These are phyloP conservation scores for Gasteruption jaculator DNA, from an alignment of 2,888 invertebrate species.

Conservation along the genomic window DNA sequence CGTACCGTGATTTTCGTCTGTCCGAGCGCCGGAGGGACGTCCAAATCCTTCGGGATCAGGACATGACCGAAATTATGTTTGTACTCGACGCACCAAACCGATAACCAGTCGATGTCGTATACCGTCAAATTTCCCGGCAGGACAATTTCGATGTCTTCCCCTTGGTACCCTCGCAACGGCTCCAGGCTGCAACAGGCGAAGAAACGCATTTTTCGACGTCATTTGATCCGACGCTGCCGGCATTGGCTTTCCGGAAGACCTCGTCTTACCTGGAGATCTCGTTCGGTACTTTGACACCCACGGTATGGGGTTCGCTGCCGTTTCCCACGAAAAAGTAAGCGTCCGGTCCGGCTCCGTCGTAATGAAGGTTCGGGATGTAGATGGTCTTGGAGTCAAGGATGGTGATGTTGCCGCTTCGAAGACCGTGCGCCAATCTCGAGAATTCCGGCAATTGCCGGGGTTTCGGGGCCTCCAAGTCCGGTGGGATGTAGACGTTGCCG, in stretches of 20 bases:
- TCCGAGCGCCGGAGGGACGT: slow-evolving; percentile 85
- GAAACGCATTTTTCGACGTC: background rate
- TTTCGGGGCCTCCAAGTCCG: slow-evolving; percentile 72
- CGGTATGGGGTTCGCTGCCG: slow-evolving; percentile 73
- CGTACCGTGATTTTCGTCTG: slow-evolving; percentile 88
- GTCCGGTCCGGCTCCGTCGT: slow-evolving; percentile 88
- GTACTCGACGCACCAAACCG: slow-evolving; percentile 89
- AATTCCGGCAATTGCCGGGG: slow-evolving; percentile 81
- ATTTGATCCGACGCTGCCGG: too few relatives aligned
- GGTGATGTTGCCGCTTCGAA: slow-evolving; percentile 86
- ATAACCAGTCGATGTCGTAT: slow-evolving; percentile 87
- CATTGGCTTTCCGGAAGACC: background rate
- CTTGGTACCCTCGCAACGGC: slow-evolving; percentile 80
- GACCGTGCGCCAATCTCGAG: slow-evolving; percentile 80
- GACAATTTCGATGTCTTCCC: slow-evolving; percentile 88
- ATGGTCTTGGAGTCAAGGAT: slow-evolving; percentile 88
- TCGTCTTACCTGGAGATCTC: slow-evolving; percentile 70
- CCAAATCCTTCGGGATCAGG: slow-evolving; percentile 77
- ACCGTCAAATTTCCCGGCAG: slow-evolving; percentile 80
- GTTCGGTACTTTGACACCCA: slow-evolving; percentile 86
- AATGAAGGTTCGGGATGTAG: slow-evolving; percentile 87
- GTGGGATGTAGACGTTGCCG: slow-evolving; percentile 78
- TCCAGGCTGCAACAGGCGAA: slow-evolving; percentile 55
- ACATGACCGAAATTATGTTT: slow-evolving; percentile 90
- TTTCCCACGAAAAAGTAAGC: slow-evolving; percentile 95